Conservation (phyloP, 1,140 invertebrate genomes). For the Archegozetes longisetosus region DNA sequence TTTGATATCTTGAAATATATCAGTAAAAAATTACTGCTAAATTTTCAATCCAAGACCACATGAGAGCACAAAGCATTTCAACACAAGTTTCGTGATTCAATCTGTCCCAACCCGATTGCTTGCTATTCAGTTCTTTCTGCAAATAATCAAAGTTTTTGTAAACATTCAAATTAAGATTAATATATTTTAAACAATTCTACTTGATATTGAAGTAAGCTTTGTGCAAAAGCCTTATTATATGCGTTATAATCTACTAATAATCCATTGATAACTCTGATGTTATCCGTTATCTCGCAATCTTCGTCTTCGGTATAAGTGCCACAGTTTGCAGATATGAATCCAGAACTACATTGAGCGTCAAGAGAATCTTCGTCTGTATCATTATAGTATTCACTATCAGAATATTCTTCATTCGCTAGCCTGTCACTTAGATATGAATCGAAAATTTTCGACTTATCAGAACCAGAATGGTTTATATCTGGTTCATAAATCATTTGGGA, state of each 20-base stretch:
- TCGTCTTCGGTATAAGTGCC: background rate
- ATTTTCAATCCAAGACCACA: constrained; percentile 21
- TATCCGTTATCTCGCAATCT: background rate
- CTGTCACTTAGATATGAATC: background rate
- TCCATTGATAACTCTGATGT: background rate
- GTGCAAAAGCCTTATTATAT: background rate
- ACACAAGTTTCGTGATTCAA: constrained; percentile 16
- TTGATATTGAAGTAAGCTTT: background rate
- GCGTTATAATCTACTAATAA: background rate
- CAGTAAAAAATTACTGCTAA: constrained; percentile 16
- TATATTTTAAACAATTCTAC: too few relatives aligned
- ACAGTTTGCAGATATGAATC: background rate
- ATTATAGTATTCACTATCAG: background rate
- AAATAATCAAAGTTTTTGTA: background rate
- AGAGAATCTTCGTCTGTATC: background rate
- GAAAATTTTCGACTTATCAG: too few relatives aligned
- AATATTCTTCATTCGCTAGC: background rate
- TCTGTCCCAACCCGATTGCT: constrained; percentile 15
- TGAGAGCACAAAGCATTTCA: constrained; percentile 12
- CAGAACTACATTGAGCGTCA: background rate
- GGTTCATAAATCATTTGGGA: background rate
- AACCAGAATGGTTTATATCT: background rate
- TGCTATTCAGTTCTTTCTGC: constrained; percentile 20
- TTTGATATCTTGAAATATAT: background rate
- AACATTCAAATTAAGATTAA: too few relatives aligned